Base-by-base conservation (phyloP, 2,888 invertebrate genomes). In the Artemia sinica region DNA sequence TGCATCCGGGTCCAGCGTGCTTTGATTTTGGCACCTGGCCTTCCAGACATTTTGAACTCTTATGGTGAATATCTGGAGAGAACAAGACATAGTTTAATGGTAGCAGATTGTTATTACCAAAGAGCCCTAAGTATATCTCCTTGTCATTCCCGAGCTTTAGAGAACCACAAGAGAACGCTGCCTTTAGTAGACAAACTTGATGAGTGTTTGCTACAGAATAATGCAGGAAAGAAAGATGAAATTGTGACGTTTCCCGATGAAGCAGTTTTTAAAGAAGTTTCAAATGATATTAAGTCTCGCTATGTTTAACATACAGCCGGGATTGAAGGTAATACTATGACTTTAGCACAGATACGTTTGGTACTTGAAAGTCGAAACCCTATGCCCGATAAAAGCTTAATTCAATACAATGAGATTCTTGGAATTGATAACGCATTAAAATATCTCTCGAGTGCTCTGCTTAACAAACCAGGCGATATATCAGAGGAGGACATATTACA, bases 321-420 rank as follows among this genome's bases (percentile, higher is more conserved):
- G 48, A 93, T 97, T 72, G 97, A 97, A 80, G 96, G 96, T 0
- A 97, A 97, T 76, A 96, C 96, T 0, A 90, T 98, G 87, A 89
- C 91, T 4, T 80, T 97, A 65, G 86, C 88, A 41, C 92, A 97
- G 78, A 91, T 96, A 0, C 82, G 94, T 72, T 88, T 88, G 70
- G 86, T 97, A 71, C 81, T 97, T 41, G 96, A 97, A 79, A 96
- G 95, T 0, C 84, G 88, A 65, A 84, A 82, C 72, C 82, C 81
- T 8, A 78, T 89, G 75, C 89, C 87, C 0, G 88, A 93, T 1
- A 96, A 96, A 79, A 93, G 93, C 76, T 86, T 97, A 67, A 85
- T 91, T 73, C 97, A 97, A 76, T 96, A 97, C 77, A 96, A 96
- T 81, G 97, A 97, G 81, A 91, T 97, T 74, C 79, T 96, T 65